Base-by-base conservation (phyloP, 2,888 invertebrate species). In the Anarsia innoxiella region DNA sequence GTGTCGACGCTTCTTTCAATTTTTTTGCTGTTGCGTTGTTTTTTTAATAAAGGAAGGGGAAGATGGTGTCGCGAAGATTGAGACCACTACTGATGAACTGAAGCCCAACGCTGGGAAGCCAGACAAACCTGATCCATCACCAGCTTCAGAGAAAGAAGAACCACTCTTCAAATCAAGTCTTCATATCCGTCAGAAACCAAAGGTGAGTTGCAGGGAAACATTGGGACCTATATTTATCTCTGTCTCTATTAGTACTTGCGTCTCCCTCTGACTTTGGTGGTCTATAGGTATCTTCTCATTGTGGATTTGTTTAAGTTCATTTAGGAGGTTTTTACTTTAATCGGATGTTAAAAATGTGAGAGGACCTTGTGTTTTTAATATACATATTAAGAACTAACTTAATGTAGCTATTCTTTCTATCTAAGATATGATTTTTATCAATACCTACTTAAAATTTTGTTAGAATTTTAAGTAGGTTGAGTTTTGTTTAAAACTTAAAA, bases 161-260 rank as follows among this genome's bases (percentile, higher is more conserved):
- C 84, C 84, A 28, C 68, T 84, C 38, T 82, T 66, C 82, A 82
- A 83, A 60, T 84, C 84, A 48, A 84, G 78, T 48, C 82, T 84
- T 15, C 77, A 76, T 40, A 51, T 80, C 48, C 78, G 73, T 53
- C 59, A 65, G 5, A 79, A 74, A 56, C 60, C 66, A 42, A 84
- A 84, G 84, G 84, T 84, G 59, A 84, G 84, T 82, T 68, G 48
- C 50, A 48, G 45, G 40, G 43, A 44, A 35, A 42, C 36, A 39
- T 48, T 41, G 51, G 50, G 46, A 45, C n/a, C n/a, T n/a, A n/a
- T n/a, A n/a, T n/a, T 51, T 48, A 49, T 58, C 51, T 66, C 56
- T 69, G 53, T 67, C 46, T 62, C 72, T 78, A 66, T 75, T 79
- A 76, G 75, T 53, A 56, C 47, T 56, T 59, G 56, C 57, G 65